Evolutionary conservation across 2,797 vertebrate species (phyloP), one percentile per base, ranked within the genome.

Genomic region (Helarctos malayanus): DNA sequence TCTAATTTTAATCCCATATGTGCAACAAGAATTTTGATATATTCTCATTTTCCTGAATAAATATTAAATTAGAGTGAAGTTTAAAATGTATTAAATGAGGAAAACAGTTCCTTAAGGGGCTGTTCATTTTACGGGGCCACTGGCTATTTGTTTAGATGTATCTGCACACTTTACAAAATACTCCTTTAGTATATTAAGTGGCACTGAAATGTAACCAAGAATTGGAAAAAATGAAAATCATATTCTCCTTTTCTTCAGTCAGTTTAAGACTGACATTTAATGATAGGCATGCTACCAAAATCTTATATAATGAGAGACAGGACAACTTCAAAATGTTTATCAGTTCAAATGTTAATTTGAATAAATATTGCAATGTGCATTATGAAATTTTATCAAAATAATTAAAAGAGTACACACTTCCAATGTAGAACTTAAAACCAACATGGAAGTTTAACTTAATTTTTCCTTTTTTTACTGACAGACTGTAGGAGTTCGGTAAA

Each of bases 1-100:
- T 65, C 63, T 95, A 82, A 75, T 98, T 96, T 94, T 91, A 96
- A 95, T 96, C 81, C 65, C 84, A 96, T 57, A 71, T 97, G 63
- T 94, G 25, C 25, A 71, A 19, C 19, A 97, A 59, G 19, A 45
- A 73, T 73, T 80, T 71, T 10, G 38, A 71, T 35, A 19, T 15
- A 92, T 56, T 87, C 5, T 80, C 52, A 14, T 82, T 91, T 92
- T 90, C 29, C 19, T 79, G 27, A 94, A 71, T 63, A 5, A 1
- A 47, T 35, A 3, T 59, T 68, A 76, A 95, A 88, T 57, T 91
- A 69, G 12, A 89, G 76, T 32, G n/a, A 89, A 91, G 3, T 86
- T 76, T 76, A 89, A 59, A 82, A 80, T 1, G 29, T 52, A 45
- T 75, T 75, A 49, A 29, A 61, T 45, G 25, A 49, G 11, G 68